Base-by-base conservation (phyloP, 2,113 vertebrate genomes). In the Apeltes quadracus region DNA sequence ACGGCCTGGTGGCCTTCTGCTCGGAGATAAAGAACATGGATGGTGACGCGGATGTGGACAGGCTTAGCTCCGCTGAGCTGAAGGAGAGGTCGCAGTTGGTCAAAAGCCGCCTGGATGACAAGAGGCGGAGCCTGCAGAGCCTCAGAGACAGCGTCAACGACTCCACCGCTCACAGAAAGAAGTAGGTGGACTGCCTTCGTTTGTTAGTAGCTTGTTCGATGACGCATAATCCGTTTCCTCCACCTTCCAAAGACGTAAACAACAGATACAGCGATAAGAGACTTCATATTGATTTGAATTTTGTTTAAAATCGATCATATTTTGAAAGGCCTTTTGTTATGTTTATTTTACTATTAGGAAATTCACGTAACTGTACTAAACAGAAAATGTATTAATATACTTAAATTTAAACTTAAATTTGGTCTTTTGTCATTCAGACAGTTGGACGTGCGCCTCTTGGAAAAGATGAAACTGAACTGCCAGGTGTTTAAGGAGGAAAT, bases 401-500 rank as follows among this genome's bases (percentile, higher is more conserved):
- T 56, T 62, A 11, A 11, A 55, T 25, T 34, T 75, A 62, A 27
- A 32, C 16, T 68, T 0, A 61, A 51, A 72, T 66, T 7, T 59
- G n/a, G 43, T 71, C 15, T 79, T 55, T 71, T 56, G 20, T 20
- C 50, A 32, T 76, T 61, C 84, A 94, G 93, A 61, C 85, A 86
- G 69, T 39, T 90, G 54, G 92, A 94, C 22, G 70, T 90, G 53
- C 84, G 77, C 54, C 76, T 94, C 63, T 81, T 93, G 78, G 82
- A 88, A 66, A 89, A 88, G 78, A 91, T 93, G 86, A 92, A 83
- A 78, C 88, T 93, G 48, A 90, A 92, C 73, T 92, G 78, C n/a
- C 87, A 91, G 57, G 79, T 94, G 72, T 93, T 95, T 73, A 89
- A 93, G 88, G 92, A 94, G 72, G 93, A 92, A 57, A 91, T 91